These are phyloP conservation scores for Leptodirus hochenwartii DNA, from an alignment of 2,888 invertebrate species.

Conservation along the genomic window DNA sequence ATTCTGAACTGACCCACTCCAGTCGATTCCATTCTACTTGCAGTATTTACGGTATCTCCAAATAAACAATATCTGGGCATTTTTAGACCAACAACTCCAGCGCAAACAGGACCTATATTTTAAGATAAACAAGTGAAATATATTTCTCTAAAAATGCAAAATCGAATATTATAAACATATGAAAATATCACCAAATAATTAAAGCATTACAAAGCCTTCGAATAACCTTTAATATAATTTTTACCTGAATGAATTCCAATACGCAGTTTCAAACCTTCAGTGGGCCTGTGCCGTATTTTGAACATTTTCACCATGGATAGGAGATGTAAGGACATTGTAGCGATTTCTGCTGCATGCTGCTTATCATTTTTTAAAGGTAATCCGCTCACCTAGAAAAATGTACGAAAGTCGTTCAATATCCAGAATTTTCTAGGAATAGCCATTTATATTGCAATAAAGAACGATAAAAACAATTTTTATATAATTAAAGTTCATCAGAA, in stretches of 20 bases:
- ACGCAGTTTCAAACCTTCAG: slow-evolving; percentile 64
- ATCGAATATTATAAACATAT: no score
- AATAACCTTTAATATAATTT: slow-evolving; percentile 4
- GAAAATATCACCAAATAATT: no score
- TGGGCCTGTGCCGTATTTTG: slow-evolving; percentile 72
- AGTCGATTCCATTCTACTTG: slow-evolving; percentile 73
- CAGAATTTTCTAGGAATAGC: not conserved
- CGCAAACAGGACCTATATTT: slow-evolving; percentile 64
- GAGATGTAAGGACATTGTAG: slow-evolving; percentile 80
- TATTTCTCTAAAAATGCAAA: not conserved
- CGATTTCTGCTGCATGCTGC: slow-evolving; percentile 82
- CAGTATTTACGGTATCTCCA: slow-evolving; percentile 86
- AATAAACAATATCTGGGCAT: slow-evolving; percentile 89
- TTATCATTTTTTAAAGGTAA: slow-evolving; percentile 78
- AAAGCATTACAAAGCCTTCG: not conserved
- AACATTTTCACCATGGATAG: slow-evolving; percentile 71
- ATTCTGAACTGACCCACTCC: slow-evolving; percentile 48
- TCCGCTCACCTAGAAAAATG: slow-evolving; percentile 49
- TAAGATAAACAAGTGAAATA: slow-evolving; percentile 6
- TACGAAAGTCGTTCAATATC: no score
- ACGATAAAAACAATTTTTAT: no score
- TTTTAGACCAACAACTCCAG: slow-evolving; percentile 81
- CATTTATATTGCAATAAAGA: no score
- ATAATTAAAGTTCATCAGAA: no score
- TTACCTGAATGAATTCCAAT: slow-evolving; percentile 81